Percentiles rank a stretch among this genome's conserved stretches.
These are phyloP conservation scores for Anseranas semipalmata DNA, from an alignment of 2,113 vertebrate genomes.

Conservation along the genomic window DNA sequence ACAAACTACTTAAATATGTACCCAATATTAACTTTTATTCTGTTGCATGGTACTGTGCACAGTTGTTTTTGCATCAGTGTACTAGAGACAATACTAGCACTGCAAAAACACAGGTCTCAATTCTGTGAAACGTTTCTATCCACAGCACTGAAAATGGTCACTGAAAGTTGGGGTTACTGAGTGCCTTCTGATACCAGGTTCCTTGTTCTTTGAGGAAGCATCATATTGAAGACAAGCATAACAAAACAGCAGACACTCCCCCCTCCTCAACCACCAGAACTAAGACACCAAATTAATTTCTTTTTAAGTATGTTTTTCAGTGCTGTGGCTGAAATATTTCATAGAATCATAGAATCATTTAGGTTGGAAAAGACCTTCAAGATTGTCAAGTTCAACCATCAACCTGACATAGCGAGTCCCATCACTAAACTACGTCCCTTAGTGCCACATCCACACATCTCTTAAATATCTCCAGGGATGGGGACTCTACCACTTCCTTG, in stretches of 20 bases:
- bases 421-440: neutral
- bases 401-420: neutral
- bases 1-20: neutral
- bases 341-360: neutral
- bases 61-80: neutral
- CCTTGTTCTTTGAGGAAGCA: neutral
- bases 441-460: neutral
- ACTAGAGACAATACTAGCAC: neutral
- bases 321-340: neutral
- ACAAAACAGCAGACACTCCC: neutral
- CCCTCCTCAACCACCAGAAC: neutral
- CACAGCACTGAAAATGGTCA: neutral
- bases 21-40: neutral
- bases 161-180: neutral
- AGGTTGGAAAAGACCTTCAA: neutral
- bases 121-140: neutral
- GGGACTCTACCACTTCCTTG: neutral
- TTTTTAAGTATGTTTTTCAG: neutral
- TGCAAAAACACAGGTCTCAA: neutral
- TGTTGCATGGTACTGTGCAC: neutral
- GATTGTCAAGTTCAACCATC: neutral
- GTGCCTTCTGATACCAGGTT: neutral
- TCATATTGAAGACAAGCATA: neutral
- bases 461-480: neutral
- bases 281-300: neutral